Percentiles rank a stretch among this genome's conserved stretches.
These are phyloP conservation scores for Trissoscelio sp. DNA, from an alignment of 2,888 invertebrate genomes.

Conservation along the genomic window DNA sequence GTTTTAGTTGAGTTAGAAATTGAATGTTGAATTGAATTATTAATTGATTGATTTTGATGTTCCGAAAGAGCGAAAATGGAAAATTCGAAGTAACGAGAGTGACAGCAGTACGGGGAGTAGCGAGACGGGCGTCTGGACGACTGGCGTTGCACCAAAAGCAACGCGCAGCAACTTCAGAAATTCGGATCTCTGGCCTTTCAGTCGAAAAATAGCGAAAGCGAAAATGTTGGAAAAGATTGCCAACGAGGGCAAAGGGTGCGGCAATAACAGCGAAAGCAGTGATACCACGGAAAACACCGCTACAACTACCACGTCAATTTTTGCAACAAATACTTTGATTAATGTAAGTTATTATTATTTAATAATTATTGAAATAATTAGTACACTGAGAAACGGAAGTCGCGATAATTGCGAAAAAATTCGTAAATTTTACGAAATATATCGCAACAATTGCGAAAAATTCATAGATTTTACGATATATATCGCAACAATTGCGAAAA, in stretches of 20 bases:
- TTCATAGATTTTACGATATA: too few relatives aligned
- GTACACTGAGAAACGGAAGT: too few relatives aligned
- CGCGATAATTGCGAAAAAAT: too few relatives aligned
- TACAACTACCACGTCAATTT: conserved; percentile 74
- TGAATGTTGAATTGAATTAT: not conserved
- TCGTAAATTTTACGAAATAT: too few relatives aligned
- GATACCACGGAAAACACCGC: conserved; percentile 79
- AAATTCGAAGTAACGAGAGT: conserved; percentile 80
- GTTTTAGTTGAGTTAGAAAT: too few relatives aligned
- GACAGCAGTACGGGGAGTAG: conserved; percentile 81
- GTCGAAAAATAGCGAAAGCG: conserved; percentile 71
- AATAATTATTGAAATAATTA: too few relatives aligned
- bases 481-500: too few relatives aligned
- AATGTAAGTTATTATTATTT: conserved; percentile 58
- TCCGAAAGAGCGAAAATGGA: conserved; percentile 77
- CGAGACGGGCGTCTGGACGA: conserved; percentile 80
- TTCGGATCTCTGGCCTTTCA: conserved; percentile 73
- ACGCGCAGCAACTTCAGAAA: conserved; percentile 71
- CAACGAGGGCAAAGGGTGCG: conserved; percentile 62
- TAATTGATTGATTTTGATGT: conserved; percentile 34
- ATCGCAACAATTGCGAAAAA: too few relatives aligned
- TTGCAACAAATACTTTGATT: conserved; percentile 66
- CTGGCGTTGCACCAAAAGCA: conserved; percentile 76
- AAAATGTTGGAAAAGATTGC: conserved; percentile 76
- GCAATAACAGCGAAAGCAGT: conserved; percentile 76